Evolutionary conservation across 2,797 vertebrate genomes (phyloP).

Genomic region (Pseudotriccus pelzelni): DNA sequence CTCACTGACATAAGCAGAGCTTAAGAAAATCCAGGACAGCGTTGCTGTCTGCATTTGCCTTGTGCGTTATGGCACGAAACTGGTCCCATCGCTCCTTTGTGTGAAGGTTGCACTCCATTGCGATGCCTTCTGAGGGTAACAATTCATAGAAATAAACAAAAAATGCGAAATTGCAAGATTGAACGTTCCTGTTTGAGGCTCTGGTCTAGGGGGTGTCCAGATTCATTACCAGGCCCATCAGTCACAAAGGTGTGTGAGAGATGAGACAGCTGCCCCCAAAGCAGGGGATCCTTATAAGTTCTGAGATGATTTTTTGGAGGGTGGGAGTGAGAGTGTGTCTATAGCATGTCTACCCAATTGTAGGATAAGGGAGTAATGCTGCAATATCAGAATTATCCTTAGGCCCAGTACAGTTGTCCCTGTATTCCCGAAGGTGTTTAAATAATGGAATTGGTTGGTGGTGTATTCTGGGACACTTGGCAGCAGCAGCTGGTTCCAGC

Average conservation of each 20-base stretch:
- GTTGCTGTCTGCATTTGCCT: neutral
- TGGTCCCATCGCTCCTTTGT: neutral
- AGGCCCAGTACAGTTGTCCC: neutral
- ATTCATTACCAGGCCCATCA: fast-evolving
- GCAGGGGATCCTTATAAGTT: neutral
- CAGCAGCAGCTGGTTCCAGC: neutral
- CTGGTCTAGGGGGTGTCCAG: fast-evolving
- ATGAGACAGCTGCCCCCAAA: neutral
- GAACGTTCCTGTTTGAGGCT: neutral
- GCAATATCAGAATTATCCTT: neutral
- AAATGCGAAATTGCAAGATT: neutral
- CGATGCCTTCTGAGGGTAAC: neutral
- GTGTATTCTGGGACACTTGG: neutral
- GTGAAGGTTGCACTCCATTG: neutral
- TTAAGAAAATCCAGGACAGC: neutral
- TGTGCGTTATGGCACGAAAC: neutral
- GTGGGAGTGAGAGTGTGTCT: neutral
- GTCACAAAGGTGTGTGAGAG: neutral
- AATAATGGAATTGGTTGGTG: neutral
- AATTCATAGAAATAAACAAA: neutral
- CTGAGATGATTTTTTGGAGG: neutral
- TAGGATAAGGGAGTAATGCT: neutral
- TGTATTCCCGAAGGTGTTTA: neutral
- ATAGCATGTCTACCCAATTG: fast-evolving
- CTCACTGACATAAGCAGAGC: neutral